Conservation (phyloP, 2,797 vertebrate genomes). For the Lutjanus campechanus region DNA sequence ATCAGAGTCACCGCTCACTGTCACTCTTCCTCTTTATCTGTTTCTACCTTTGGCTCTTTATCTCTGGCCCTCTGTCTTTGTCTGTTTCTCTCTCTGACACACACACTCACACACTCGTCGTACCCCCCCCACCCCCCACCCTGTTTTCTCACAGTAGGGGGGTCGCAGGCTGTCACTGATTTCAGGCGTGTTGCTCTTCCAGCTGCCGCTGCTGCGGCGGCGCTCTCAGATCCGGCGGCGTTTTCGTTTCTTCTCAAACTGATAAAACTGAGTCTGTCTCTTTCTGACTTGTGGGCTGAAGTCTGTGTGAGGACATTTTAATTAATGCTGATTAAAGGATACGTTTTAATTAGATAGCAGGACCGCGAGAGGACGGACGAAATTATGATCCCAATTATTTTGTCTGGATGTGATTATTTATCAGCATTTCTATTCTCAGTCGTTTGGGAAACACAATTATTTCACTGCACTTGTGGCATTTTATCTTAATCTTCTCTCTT, state of each 20-base stretch:
- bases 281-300: constrained; percentile 24
- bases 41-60: constrained; percentile 53
- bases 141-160: constrained; percentile 21
- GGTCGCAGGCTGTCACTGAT: constrained; percentile 41
- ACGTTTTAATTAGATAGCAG: constrained; percentile 51
- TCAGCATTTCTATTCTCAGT: neutral
- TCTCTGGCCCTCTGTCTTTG: constrained; percentile 36
- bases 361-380: neutral
- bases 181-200: constrained; percentile 40
- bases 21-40: constrained; percentile 37
- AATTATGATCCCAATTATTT: constrained; percentile 46
- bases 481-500: neutral
- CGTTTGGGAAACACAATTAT: neutral
- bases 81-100: constrained; percentile 18
- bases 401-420: constrained; percentile 32
- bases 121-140: neutral
- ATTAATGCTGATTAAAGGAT: constrained; percentile 52
- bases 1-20: constrained; percentile 6
- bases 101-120: constrained; percentile 2
- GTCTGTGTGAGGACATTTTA: constrained; percentile 44
- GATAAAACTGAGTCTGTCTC: neutral
- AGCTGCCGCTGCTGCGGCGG: constrained; percentile 19
- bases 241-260: constrained; percentile 20
- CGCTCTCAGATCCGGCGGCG: constrained; percentile 1
- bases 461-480: constrained; percentile 2